Evolutionary conservation across 2,797 vertebrate genomes (phyloP), one percentile per base, ranked within the genome.

Genomic region (Saxicola maurus): DNA sequence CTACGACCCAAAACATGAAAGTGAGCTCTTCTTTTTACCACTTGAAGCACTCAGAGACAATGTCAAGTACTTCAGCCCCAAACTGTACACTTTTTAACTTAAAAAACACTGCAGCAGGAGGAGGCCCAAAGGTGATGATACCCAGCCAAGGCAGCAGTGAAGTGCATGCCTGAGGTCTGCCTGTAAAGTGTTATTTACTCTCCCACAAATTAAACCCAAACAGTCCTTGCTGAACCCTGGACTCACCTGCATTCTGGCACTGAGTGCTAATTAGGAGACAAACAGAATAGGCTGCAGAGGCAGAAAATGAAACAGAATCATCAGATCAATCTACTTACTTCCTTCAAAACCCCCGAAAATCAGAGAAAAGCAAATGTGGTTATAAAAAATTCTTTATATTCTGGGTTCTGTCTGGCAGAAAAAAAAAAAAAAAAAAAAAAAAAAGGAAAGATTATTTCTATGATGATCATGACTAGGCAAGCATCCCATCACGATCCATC

Each of bases 1-100:
- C 82, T 51, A 67, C 1, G 0, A 61, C 86, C 89, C 89, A 83
- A 82, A 94, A 92, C 89, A 92, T 89, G 87, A 95, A 94, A 94
- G 89, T 1, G 8, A 89, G 28, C 28, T 93, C 52, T 86, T 79
- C 59, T 55, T 84, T 91, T 84, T 25, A 87, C 82, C 48, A 71
- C 74, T 82, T 23, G 21, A 75, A 92, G 61, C 67, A 37, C 76
- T 87, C 49, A 7, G 87, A 86, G 51, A 71, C 20, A 38, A 73
- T 40, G 28, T 67, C 82, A 88, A 79, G 67, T 48, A 86, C 78
- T 89, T 76, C 74, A 91, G 72, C 43, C 64, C 57, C 52, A 76
- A 92, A 89, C 38, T 9, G 25, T 21, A 57, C 9, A 37, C 20
- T 76, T 84, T 75, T 73, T 33, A 72, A 81, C 69, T 86, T 56